phyloP scores from a whole-genome alignment of 2,888 invertebrate genomes.

The Andrena camellia region DNA sequence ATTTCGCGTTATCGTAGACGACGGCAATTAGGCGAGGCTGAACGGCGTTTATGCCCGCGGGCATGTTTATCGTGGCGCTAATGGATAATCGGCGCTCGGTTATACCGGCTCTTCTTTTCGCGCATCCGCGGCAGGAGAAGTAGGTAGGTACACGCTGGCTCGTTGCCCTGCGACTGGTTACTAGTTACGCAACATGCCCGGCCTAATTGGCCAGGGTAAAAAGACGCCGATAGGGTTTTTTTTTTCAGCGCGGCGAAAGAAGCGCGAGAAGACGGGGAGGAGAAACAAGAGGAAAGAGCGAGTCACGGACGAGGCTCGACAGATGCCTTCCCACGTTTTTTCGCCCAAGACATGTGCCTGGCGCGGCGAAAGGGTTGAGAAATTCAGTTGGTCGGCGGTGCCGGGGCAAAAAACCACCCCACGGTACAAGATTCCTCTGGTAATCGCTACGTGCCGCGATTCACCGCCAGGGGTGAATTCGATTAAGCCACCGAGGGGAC shows the following conservation, averaged over 20 bases:
- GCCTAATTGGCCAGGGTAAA: constrained; percentile 58
- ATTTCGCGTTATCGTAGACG: not conserved
- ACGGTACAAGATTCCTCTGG: constrained; percentile 75
- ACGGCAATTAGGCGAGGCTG: not conserved
- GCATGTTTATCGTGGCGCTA: constrained; percentile 22
- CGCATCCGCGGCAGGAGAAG: not conserved
- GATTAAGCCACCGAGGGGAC: constrained; percentile 75
- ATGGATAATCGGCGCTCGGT: constrained; percentile 30
- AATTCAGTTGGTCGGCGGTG: constrained; percentile 73
- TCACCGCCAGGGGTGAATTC: constrained; percentile 81
- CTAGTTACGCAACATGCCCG: constrained; percentile 53
- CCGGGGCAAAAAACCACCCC: constrained; percentile 76
- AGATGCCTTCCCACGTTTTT: constrained; percentile 84
- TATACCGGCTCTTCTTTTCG: constrained; percentile 23
- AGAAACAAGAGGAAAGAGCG: constrained; percentile 60
- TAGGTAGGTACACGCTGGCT: not conserved
- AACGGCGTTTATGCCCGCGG: not conserved
- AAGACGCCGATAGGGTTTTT: constrained; percentile 47
- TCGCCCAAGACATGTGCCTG: constrained; percentile 81
- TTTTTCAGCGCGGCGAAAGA: constrained; percentile 49
- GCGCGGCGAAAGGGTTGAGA: constrained; percentile 81
- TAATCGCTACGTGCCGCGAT: constrained; percentile 71
- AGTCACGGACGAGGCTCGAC: constrained; percentile 70
- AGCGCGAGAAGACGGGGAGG: constrained; percentile 47
- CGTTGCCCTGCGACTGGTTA: constrained; percentile 51